Percentiles rank a stretch among this genome's conserved stretches.
Conservation (phyloP, 2,888 invertebrate species). For the Aromia moschata region DNA sequence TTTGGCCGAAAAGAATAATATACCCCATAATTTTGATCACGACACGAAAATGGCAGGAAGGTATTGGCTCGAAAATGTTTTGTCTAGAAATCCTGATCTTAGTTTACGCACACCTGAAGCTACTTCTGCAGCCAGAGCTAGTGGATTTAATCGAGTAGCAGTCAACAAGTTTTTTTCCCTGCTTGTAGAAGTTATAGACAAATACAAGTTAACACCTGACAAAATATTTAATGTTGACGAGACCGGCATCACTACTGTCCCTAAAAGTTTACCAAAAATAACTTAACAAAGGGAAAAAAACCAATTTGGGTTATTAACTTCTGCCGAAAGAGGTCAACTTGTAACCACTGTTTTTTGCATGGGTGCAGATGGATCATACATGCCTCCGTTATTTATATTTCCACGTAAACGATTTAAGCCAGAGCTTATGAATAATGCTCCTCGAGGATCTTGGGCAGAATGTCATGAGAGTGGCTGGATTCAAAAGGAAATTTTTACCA, state of each 20-base stretch:
- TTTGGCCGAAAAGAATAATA: slow-evolving; percentile 25
- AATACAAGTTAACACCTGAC: slow-evolving; percentile 10
- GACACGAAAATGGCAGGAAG: slow-evolving; percentile 30
- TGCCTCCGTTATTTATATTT: slow-evolving; percentile 32
- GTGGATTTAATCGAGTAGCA: slow-evolving; percentile 23
- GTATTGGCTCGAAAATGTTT: slow-evolving; percentile 28
- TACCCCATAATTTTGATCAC: slow-evolving; percentile 18
- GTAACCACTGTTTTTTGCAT: slow-evolving; percentile 31
- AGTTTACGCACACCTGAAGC: slow-evolving; percentile 24
- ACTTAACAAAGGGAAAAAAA: slow-evolving; percentile 28
- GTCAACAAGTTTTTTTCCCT: slow-evolving; percentile 22
- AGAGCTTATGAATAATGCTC: slow-evolving; percentile 29
- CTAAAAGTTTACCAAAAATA: slow-evolving; percentile 25
- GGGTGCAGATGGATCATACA: slow-evolving; percentile 26
- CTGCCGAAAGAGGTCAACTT: slow-evolving; percentile 29
- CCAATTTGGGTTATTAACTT: slow-evolving; percentile 29
- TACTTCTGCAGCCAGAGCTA: slow-evolving; percentile 27
- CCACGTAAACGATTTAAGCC: slow-evolving; percentile 29
- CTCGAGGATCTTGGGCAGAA: slow-evolving; percentile 32
- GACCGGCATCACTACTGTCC: slow-evolving; percentile 29
- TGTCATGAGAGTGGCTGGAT: slow-evolving; percentile 38
- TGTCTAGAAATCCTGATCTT: slow-evolving; percentile 20
- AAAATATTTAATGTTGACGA: slow-evolving; percentile 31
- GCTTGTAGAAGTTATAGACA: slow-evolving; percentile 18
- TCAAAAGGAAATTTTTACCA: slow-evolving; percentile 32